Evolutionary conservation across 2,797 vertebrate species (phyloP), one percentile per base, ranked within the genome.

Genomic region (Spea hammondii): DNA sequence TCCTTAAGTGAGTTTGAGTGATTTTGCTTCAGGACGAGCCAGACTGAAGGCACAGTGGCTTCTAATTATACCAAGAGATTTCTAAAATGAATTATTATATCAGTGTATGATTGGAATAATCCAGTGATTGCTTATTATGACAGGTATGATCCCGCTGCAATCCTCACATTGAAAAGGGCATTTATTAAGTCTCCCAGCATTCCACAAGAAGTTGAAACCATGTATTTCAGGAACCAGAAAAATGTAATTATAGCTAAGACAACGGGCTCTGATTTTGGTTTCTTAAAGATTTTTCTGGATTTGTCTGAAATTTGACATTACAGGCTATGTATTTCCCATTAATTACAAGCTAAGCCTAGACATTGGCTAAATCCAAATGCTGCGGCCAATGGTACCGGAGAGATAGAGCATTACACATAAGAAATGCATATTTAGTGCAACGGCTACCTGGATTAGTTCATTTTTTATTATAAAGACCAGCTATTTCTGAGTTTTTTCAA

Each of bases 81-180:
- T 68, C 48, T 12, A 65, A 64, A 67, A 59, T 68, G 8, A 74
- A 79, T 79, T 79, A 79, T 68, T 51, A 68, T 68, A 74, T 80
- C 67, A 80, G 65, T 46, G 45, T 59, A 65, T 75, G 67, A 76
- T 80, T 71, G 76, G n/a, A 57, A 47, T 57, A 65, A 75, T 75
- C 72, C 50, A 75, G 49, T 53, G 67, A 74, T 79, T 65, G 67
- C 78, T 71, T 65, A 75, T 70, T 65, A 65, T 75, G 72, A 65
- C 78, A 49, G 60, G 45, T 50, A 76, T 71, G 67, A 71, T 65
- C 73, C 51, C 65, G 13, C 10, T 14, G 50, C 57, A 70, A 75
- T 64, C 45, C n/a, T 8, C 9, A 46, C 50, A 65, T 71, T 49
- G 12, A 80, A 80, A 60, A 70, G 66, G 72, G 68, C 73, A 76